Evolutionary conservation across 2,888 invertebrate genomes (phyloP).

Genomic region (Stenoptilia bipunctidactyla): DNA sequence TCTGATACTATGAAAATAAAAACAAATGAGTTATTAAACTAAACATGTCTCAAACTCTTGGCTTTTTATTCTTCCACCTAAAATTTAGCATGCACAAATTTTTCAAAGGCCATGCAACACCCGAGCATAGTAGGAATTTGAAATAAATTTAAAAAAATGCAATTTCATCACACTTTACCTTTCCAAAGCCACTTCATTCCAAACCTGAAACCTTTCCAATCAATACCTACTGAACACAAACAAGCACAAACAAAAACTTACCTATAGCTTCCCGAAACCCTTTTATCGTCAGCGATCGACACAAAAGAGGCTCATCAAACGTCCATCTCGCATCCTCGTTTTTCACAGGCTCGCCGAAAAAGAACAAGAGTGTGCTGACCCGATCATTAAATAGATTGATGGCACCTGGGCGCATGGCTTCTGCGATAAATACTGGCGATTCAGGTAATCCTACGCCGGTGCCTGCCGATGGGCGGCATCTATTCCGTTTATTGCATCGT

Average conservation of each 20-base stretch:
- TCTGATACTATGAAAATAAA: too few species aligned
- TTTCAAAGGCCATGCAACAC: too few species aligned
- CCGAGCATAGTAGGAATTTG: too few species aligned
- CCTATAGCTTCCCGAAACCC: conserved; percentile 51
- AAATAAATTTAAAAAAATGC: too few species aligned
- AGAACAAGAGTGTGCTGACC: conserved; percentile 66
- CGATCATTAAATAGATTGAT: conserved; percentile 72
- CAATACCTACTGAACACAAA: background rate
- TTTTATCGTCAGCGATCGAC: conserved; percentile 56
- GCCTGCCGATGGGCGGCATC: conserved; percentile 66
- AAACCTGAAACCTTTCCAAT: too few species aligned
- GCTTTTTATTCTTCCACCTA: too few species aligned
- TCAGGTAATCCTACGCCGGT: conserved; percentile 63
- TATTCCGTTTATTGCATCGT: conserved; percentile 70
- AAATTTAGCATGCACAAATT: too few species aligned
- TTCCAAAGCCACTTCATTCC: too few species aligned
- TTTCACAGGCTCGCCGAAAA: conserved; percentile 56
- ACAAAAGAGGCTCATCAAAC: conserved; percentile 69
- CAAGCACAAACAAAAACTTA: background rate
- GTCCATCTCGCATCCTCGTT: conserved; percentile 56
- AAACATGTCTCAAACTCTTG: too few species aligned
- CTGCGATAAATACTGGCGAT: conserved; percentile 71
- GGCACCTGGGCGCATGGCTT: conserved; percentile 68
- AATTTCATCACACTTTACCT: too few species aligned
- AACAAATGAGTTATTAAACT: too few species aligned